Base-by-base conservation (phyloP, 2,113 vertebrate genomes). In the Nycticorax nycticorax region DNA sequence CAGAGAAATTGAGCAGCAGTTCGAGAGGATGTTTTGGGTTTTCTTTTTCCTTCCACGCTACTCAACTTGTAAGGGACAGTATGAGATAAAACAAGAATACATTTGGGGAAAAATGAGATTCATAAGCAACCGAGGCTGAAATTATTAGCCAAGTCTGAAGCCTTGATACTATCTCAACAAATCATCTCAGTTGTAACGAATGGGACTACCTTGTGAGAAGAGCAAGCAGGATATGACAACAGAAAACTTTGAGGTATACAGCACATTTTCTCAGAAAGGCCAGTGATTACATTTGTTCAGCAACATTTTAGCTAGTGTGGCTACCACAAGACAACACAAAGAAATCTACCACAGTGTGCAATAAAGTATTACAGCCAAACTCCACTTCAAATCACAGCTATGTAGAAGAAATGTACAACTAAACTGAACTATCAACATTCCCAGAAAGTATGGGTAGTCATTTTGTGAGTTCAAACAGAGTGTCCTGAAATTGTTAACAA, bases 151-250 rank as follows among this genome's bases (percentile, higher is more conserved):
- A 79, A 50, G 17, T 37, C 33, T 83, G 55, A 94, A 85, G 87
- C 21, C 47, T 63, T 27, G 55, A 41, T 26, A 53, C 6, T 39
- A 77, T 10, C 50, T 67, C 55, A 67, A n/a, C 47, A 83, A 73
- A n/a, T 24, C 32, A 83, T 15, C 26, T 57, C 50, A 9, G 0
- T 1, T 55, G 9, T 19, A 83, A 82, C 0, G 0, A 88, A 72
- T 3, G 16, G 64, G 87, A 63, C 52, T 59, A 35, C 14, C 33
- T 30, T 33, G 63, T 35, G 43, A 78, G 43, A 84, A 35, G 0
- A 60, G 50, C 37, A 83, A 84, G 59, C 17, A 86, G 67, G 21
- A 52, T 17, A 50, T 10, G 48, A 75, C 57, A 63, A 39, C 5
- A 48, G 2, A 63, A 59, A 78, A 73, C 33, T n/a, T 22, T 3